A percentile compares a stretch with the other conserved stretches of the same genome.
Evolutionary conservation across 2,888 invertebrate species (phyloP).

Genomic region (Dyspetes luteomarginatus): DNA sequence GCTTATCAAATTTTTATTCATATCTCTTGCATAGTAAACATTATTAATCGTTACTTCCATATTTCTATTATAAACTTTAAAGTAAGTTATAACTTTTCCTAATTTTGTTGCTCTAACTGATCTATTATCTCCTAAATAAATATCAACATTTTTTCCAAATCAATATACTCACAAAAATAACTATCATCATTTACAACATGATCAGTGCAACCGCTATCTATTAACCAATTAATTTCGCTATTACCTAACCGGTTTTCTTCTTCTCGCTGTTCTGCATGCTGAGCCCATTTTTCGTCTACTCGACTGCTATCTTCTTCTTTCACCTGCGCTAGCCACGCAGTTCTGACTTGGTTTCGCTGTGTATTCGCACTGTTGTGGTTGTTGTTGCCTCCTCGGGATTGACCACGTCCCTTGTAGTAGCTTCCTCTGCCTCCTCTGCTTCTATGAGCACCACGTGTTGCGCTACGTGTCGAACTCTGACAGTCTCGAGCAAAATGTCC

Average conservation of each 20-base stretch:
- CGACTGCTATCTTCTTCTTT: slow-evolving; percentile 10
- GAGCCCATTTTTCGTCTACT: slow-evolving; percentile 43
- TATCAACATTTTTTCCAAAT: slow-evolving; percentile 52
- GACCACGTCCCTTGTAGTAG: slow-evolving; percentile 5
- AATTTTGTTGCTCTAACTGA: slow-evolving; percentile 54
- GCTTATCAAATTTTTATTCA: slow-evolving; percentile 60
- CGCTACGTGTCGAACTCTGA: too few species aligned
- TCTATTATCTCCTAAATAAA: slow-evolving; percentile 57
- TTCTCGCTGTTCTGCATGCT: slow-evolving; percentile 45
- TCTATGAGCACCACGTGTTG: slow-evolving; percentile 46
- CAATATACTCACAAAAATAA: slow-evolving; percentile 31
- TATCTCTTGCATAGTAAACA: slow-evolving; percentile 53
- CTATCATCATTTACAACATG: slow-evolving; percentile 49
- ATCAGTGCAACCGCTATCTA: slow-evolving; percentile 61
- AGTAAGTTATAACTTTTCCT: slow-evolving; percentile 44
- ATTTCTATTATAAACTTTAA: slow-evolving; percentile 30
- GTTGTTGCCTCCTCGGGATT: neutral
- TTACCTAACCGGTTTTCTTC: neutral
- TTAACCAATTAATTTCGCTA: slow-evolving; percentile 43
- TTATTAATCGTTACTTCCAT: slow-evolving; percentile 33
- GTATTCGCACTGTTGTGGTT: slow-evolving; percentile 23
- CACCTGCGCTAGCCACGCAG: too few species aligned
- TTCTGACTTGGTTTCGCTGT: too few species aligned
- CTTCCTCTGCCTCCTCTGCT: slow-evolving; percentile 27
- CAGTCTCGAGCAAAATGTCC: slow-evolving; percentile 66